Conservation (phyloP, 2,113 vertebrate species). For the Hippolais icterina region DNA sequence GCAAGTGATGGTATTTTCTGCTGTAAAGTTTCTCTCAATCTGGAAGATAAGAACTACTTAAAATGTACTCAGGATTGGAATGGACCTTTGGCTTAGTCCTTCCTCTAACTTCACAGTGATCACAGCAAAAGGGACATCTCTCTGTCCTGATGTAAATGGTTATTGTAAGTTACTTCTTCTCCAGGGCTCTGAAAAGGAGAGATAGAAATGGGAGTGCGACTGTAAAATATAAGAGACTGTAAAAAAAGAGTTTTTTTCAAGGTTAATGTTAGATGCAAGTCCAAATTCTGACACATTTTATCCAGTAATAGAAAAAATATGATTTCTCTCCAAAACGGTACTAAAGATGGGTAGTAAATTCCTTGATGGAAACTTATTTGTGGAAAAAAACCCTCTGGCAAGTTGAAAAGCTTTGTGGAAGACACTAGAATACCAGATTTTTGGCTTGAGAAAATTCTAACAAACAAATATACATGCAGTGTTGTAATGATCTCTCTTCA, state of each 20-base stretch:
- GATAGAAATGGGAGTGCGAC: background rate
- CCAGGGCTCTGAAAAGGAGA: background rate
- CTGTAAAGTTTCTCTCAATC: background rate
- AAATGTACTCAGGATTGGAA: background rate
- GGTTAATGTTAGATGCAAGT: background rate
- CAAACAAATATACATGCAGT: background rate
- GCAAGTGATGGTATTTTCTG: background rate
- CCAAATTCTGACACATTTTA: background rate
- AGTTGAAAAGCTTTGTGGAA: background rate
- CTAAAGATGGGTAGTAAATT: background rate
- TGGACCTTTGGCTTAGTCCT: background rate
- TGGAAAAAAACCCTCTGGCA: background rate
- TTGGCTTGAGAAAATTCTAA: background rate
- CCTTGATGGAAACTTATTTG: background rate
- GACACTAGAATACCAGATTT: background rate
- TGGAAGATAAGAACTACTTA: background rate
- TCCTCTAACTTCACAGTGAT: background rate
- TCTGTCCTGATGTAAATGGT: background rate
- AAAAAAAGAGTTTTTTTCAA: background rate
- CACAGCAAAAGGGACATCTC: accelerated
- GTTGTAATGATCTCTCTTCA: background rate
- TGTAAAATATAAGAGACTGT: background rate
- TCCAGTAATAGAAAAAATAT: background rate
- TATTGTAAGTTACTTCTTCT: background rate
- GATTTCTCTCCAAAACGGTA: background rate